Percentiles rank a stretch among this genome's conserved stretches.
These are phyloP conservation scores for Nothobranchius kuhntae DNA, from an alignment of 2,113 vertebrate species.

Conservation along the genomic window DNA sequence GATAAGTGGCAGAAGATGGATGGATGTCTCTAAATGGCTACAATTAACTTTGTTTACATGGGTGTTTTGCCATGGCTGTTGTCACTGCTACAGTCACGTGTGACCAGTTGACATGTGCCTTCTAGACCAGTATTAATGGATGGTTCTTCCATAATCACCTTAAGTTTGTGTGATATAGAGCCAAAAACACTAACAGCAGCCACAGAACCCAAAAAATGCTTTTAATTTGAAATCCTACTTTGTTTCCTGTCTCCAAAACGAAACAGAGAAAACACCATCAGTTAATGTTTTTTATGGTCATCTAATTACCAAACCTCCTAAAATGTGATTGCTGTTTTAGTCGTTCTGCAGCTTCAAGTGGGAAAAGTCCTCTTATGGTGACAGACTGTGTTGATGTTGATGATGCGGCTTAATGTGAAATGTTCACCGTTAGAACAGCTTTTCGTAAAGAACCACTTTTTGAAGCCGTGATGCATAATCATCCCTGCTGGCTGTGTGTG, in stretches of 20 bases:
- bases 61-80: not conserved
- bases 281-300: not conserved
- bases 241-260: not conserved
- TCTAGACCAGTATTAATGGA: not conserved
- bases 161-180: not conserved
- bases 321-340: not conserved
- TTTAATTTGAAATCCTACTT: not conserved
- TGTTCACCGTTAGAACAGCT: conserved; percentile 3
- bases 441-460: not conserved
- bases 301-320: conserved; percentile 13
- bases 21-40: not conserved
- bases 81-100: not conserved
- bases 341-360: too few species aligned
- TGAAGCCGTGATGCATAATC: conserved; percentile 19
- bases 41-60: not conserved
- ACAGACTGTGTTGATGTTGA: not conserved
- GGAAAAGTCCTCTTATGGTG: not conserved
- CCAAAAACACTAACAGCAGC: not conserved
- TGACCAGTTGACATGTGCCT: not conserved
- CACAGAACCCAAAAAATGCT: not conserved
- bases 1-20: not conserved
- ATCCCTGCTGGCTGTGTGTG: conserved; percentile 37
- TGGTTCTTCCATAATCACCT: not conserved
- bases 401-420: not conserved
- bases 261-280: not conserved